These are phyloP conservation scores for Pyrocoelia pectoralis DNA, from an alignment of 2,888 invertebrate species.

Conservation along the genomic window DNA sequence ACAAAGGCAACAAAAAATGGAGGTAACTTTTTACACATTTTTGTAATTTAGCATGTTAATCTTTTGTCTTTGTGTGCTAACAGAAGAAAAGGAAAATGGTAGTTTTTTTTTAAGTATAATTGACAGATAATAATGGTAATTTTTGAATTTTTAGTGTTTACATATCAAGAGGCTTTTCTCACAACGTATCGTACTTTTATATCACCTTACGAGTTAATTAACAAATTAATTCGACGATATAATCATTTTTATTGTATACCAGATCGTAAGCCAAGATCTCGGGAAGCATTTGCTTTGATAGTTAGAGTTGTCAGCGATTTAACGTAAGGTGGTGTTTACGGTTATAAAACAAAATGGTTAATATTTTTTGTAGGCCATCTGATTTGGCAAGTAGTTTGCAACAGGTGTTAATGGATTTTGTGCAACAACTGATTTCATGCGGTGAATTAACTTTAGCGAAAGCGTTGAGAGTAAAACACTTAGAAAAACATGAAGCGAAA, in stretches of 20 bases:
- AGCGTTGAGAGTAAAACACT: conserved; percentile 86
- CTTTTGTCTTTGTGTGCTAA: neutral
- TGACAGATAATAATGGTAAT: conserved; percentile 13
- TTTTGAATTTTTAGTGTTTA: conserved; percentile 70
- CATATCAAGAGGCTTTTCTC: conserved; percentile 97
- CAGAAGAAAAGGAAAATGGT: conserved; percentile 59
- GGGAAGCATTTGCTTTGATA: conserved; percentile 90
- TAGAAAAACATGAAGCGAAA: conserved; percentile 76
- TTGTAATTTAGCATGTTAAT: neutral
- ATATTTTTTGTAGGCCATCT: conserved; percentile 74
- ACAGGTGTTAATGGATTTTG: conserved; percentile 89
- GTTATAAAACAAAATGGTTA: neutral
- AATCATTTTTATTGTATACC: conserved; percentile 77
- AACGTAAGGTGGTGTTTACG: conserved; percentile 73
- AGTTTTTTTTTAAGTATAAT: conserved; percentile 34
- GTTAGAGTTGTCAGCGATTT: conserved; percentile 95
- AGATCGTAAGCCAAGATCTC: conserved; percentile 78
- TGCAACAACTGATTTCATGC: conserved; percentile 89
- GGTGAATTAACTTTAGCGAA: conserved; percentile 94
- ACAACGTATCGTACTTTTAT: conserved; percentile 98
- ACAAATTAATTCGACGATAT: conserved; percentile 83
- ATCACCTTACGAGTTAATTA: conserved; percentile 83
- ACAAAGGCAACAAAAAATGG: conserved; percentile 91
- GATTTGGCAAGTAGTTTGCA: conserved; percentile 85
- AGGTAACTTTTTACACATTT: conserved; percentile 47